A percentile compares a stretch with the other conserved stretches of the same genome.
Conservation (phyloP, 1,140 invertebrate genomes). For the Leptinotarsa defecta region DNA sequence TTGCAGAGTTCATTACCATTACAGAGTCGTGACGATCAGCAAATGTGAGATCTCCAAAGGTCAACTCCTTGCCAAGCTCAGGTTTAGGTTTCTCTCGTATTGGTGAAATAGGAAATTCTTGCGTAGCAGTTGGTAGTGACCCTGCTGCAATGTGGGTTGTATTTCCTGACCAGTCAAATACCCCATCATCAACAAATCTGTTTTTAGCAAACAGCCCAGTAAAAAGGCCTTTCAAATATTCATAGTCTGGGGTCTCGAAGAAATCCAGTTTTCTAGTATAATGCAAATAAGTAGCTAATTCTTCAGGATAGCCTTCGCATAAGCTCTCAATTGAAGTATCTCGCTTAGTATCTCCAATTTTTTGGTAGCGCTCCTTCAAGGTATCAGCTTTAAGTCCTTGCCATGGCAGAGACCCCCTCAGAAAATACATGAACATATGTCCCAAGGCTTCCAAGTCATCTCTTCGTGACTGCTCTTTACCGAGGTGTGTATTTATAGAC, state of each 20-base stretch:
- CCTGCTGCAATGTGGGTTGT: conserved; percentile 65
- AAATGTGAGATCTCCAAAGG: conserved; percentile 80
- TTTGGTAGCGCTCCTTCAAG: conserved; percentile 98
- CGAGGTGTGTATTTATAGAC: conserved; percentile 99
- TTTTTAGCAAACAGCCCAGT: conserved; percentile 91
- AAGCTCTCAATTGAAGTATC: conserved; percentile 96
- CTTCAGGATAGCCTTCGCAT: conserved; percentile 96
- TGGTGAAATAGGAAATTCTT: conserved; percentile 22
- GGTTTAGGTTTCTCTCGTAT: conserved; percentile 55
- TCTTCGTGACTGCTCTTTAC: conserved; percentile 97
- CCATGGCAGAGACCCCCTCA: conserved; percentile 97
- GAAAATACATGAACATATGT: conserved; percentile 99
- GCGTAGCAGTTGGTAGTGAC: conserved; percentile 51
- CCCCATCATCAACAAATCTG: conserved; percentile 90
- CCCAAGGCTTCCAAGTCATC: conserved; percentile 99
- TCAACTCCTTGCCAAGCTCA: conserved; percentile 62
- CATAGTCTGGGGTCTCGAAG: conserved; percentile 99
- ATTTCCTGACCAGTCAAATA: conserved; percentile 98
- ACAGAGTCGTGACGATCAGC: conserved; percentile 85
- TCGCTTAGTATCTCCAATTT: conserved; percentile 98
- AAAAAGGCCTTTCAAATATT: conserved; percentile 94
- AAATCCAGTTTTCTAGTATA: conserved; percentile 97
- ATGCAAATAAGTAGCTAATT: conserved; percentile 94
- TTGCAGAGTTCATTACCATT: conserved; percentile 95
- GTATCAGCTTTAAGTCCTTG: conserved; percentile 99